Evolutionary conservation across 1,140 invertebrate species (phyloP), one percentile per base, ranked within the genome.

Genomic region (Drosophila dunni): DNA sequence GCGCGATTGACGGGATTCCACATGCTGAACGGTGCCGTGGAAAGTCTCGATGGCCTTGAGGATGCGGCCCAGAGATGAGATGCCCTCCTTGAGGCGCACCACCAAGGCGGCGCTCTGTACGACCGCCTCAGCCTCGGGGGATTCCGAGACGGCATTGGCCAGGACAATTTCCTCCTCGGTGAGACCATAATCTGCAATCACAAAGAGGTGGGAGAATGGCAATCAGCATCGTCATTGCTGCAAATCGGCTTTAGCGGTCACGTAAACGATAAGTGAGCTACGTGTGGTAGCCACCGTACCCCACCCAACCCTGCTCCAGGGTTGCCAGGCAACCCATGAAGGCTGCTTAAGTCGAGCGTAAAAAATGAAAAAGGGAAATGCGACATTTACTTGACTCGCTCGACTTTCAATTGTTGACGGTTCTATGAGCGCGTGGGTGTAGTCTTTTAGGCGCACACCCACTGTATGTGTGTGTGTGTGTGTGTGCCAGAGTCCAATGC

Each of bases 41-140:
- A 96, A 97, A 84, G 97, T 98, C 94, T 99, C 97, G 86, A 99
- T 96, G 33, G 97, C 96, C 91, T 98, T 98, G 3, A 99, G 93
- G 71, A 98, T 96, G 62, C 97, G 94, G 0, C 97, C 96, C 42
- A 99, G 93, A 9, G 96, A 96, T 50, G 95, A 95, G 93, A 98
- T 97, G 17, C 97, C 97, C 80, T 98, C 97, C 72, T 96, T 96
- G 79, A 99, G 93, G 50, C 96, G 95, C 11, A 99, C 93, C 38
- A 99, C 94, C 20, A 98, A 83, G 11, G 96, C 96, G 29, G 97
- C 95, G 77, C 95, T 94, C 88, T 97, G 96, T 7, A 95, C 93
- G 13, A 93, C 94, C 15, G 96, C 94, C 84, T 96, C 96, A 36
- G 94, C 95, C 57, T 97, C 96, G 1, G 96, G 93, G 51, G 94